phyloP scores from a whole-genome alignment of 2,113 vertebrate genomes.

The Tamias sibiricus region DNA sequence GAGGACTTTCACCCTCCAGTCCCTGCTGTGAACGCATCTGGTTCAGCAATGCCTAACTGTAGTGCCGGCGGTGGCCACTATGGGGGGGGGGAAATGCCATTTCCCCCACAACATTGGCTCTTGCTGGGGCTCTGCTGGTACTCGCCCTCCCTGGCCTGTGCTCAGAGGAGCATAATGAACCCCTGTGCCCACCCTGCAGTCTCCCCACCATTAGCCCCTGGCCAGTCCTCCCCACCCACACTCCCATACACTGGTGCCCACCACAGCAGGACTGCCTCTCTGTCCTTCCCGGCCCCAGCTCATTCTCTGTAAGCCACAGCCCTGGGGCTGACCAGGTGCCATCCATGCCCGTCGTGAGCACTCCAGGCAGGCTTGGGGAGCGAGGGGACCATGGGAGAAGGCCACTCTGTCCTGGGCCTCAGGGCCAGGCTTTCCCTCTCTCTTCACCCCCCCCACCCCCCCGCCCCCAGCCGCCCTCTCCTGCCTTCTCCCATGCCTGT shows the following conservation, averaged over 20 bases:
- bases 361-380: background rate
- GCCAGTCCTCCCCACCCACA: no score
- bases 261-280: background rate
- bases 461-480: no score
- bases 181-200: no score
- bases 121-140: no score
- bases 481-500: background rate
- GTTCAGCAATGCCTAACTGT: background rate
- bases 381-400: rapidly evolving
- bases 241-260: background rate
- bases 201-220: no score
- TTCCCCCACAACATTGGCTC: background rate
- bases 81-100: background rate
- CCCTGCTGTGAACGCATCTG: background rate
- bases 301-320: background rate
- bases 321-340: background rate
- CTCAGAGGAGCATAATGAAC: background rate
- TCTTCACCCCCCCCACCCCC: background rate
- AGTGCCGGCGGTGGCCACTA: background rate
- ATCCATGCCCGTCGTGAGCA: rapidly evolving
- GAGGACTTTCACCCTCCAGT: background rate
- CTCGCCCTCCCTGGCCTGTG: background rate
- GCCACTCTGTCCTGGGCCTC: no score
- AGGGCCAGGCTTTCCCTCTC: background rate
- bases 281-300: background rate